Evolutionary conservation across 2,113 vertebrate genomes (phyloP), one percentile per base, ranked within the genome.

Genomic region (Nibea coibor): DNA sequence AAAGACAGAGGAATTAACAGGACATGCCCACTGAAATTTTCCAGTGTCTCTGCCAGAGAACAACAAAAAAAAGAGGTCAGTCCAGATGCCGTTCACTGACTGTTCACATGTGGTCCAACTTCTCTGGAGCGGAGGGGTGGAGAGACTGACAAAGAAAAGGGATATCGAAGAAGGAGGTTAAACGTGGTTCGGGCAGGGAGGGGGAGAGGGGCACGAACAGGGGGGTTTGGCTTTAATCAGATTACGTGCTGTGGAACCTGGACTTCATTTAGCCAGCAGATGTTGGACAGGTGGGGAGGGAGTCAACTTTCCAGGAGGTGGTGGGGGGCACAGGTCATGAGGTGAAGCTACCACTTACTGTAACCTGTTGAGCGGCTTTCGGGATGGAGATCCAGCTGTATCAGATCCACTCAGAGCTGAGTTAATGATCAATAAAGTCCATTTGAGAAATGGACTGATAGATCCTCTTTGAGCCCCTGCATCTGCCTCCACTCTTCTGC

Each of bases 21-120:
- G 82, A 89, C 84, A 89, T 91, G 88, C 86, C 91, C 86, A 80
- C 87, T 88, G 85, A 88, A 83, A 87, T 86, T 90, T 93, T 93
- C 91, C 92, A 90, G 47, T 16, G 76, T 83, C 74, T 82, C 81
- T 93, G 93, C 89, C 91, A 93, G 85, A 87, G 80, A 89, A 85
- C 67, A 77, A 72, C 65, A 75, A 81, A 64, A 77, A 77, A 79
- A 69, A 80, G 63, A 70, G 81, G 81, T 64, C 72, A 68, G 81
- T 78, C 85, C 89, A 92, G 89, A 92, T 92, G 91, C 81, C 31
- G 79, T 69, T 84, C 74, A 70, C 79, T 75, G 72, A 86, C 59
- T 80, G 72, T 84, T 86, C 78, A 76, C 84, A 89, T 89, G 78
- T 81, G 90, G 78, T 81, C 87, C 74, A 78, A 81, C 62, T 82